Conservation (phyloP, 1,140 invertebrate species). For the Parapsyche elsis region DNA sequence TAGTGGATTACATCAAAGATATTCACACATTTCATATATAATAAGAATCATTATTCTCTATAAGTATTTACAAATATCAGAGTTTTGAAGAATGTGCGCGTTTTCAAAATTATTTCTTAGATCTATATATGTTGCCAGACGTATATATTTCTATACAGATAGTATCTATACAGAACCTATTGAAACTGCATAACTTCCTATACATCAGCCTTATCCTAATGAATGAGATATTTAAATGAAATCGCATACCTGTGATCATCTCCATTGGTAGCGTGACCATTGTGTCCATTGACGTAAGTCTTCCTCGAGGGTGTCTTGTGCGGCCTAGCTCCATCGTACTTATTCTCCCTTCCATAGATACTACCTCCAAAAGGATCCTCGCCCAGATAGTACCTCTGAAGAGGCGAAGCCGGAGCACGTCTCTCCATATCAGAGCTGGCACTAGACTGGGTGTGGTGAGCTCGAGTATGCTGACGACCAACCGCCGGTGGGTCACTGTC, state of each 20-base stretch:
- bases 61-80: too few relatives aligned
- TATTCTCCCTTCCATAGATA: constrained; percentile 82
- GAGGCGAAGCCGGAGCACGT: constrained; percentile 66
- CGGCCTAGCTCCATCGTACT: constrained; percentile 74
- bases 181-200: too few relatives aligned
- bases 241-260: constrained; percentile 61
- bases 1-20: too few relatives aligned
- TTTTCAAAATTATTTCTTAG: too few relatives aligned
- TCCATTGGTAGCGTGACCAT: constrained; percentile 57
- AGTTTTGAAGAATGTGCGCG: too few relatives aligned
- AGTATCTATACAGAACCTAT: too few relatives aligned
- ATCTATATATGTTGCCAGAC: too few relatives aligned
- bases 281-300: constrained; percentile 63
- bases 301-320: constrained; percentile 59
- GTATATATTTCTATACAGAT: too few relatives aligned
- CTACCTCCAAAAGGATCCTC: constrained; percentile 85
- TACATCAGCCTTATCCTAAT: too few relatives aligned
- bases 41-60: too few relatives aligned
- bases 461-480: constrained; percentile 53
- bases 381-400: constrained; percentile 82
- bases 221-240: background rate
- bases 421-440: constrained; percentile 50
- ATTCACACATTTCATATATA: too few relatives aligned
- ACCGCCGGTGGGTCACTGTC: constrained; percentile 67
- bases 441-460: constrained; percentile 38